Evolutionary conservation across 2,888 invertebrate genomes (phyloP).

Genomic region (Netelia melanura): DNA sequence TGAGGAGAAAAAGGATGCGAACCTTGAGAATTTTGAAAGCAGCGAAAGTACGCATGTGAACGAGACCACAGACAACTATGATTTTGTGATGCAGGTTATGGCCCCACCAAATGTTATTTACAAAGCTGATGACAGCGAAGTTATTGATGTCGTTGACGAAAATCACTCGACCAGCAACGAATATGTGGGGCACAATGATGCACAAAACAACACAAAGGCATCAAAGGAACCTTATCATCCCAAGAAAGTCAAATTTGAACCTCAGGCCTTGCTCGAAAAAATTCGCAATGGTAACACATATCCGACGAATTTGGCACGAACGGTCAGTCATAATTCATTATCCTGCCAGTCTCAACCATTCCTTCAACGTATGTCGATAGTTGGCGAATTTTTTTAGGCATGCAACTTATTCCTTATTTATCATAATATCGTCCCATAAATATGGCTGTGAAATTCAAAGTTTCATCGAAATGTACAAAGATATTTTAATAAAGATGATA

Average conservation of each 20-base stretch:
- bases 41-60: constrained; percentile 5
- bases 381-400: constrained; percentile 90
- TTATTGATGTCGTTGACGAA: constrained; percentile 45
- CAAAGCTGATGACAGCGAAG: constrained; percentile 75
- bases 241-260: constrained; percentile 88
- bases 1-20: constrained; percentile 41
- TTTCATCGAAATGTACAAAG: constrained; percentile 58
- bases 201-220: constrained; percentile 71
- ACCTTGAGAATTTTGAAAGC: constrained; percentile 43
- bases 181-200: constrained; percentile 56
- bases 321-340: constrained; percentile 89
- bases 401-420: constrained; percentile 13
- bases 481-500: constrained; percentile 56
- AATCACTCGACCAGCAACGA: constrained; percentile 51
- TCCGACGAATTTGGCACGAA: constrained; percentile 88
- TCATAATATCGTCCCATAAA: constrained; percentile 7
- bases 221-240: constrained; percentile 80
- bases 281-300: constrained; percentile 88
- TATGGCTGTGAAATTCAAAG: constrained; percentile 64
- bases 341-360: constrained; percentile 94
- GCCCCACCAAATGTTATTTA: constrained; percentile 78
- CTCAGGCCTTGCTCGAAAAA: constrained; percentile 90
- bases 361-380: constrained; percentile 91
- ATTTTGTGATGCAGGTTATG: constrained; percentile 71
- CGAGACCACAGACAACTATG: constrained; percentile 52